Conservation (phyloP, 2,888 invertebrate genomes). For the Dysmachus trigonus region DNA sequence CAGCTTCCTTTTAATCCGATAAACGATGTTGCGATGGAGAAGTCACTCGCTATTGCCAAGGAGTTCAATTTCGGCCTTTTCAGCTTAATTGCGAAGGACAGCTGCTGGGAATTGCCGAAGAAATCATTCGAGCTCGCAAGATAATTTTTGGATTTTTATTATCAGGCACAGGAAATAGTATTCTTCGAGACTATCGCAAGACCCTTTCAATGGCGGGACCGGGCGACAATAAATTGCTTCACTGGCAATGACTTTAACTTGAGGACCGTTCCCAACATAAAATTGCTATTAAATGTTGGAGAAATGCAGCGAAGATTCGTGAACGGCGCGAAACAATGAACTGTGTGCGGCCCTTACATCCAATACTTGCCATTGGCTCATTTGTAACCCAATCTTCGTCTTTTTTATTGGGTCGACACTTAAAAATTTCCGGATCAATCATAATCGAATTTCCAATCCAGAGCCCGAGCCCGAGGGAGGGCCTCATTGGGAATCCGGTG, state of each 20-base stretch:
- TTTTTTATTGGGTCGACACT: constrained; percentile 17
- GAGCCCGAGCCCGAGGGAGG: not conserved
- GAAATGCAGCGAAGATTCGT: not conserved
- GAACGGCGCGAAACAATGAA: not conserved
- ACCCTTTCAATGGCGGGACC: not conserved
- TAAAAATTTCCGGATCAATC: constrained; percentile 40
- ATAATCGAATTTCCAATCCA: constrained; percentile 19
- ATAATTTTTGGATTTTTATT: not conserved
- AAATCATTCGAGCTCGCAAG: not conserved
- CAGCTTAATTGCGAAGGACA: not conserved
- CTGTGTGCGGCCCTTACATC: not conserved
- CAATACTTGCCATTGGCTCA: constrained; percentile 25
- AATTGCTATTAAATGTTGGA: not conserved
- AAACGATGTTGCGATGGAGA: not conserved
- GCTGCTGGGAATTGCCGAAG: not conserved
- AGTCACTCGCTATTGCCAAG: not conserved
- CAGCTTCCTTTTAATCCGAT: constrained; percentile 32
- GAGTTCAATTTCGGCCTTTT: not conserved
- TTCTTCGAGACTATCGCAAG: not conserved
- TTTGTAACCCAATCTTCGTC: constrained; percentile 40
- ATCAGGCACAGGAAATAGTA: not conserved
- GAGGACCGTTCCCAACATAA: not conserved
- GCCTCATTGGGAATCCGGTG: constrained; percentile 15
- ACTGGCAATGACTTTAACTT: not conserved
- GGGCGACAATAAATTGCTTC: not conserved